Base-by-base conservation (phyloP, 2,797 vertebrate genomes). In the Fundulus diaphanus region DNA sequence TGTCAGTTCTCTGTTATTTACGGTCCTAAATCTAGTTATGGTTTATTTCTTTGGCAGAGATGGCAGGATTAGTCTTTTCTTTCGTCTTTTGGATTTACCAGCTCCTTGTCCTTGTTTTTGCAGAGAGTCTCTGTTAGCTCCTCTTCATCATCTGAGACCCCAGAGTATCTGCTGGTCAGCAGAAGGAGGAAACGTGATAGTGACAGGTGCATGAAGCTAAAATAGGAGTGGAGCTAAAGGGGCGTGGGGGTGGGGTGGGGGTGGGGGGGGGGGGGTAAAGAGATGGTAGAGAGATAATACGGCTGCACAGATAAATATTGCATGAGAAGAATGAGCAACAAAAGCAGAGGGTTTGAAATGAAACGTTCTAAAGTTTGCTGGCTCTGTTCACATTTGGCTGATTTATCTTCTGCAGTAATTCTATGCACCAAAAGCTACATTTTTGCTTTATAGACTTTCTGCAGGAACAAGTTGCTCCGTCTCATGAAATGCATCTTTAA, bases 201-300 rank as follows among this genome's bases (percentile, higher is more conserved):
- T 90, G 94, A 95, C 95, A 96, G 95, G 94, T 96, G 95, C 94
- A 91, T 85, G 81, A 83, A 77, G 92, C 90, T 80, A 93, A 95
- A 96, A 95, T 96, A 95, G 93, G 83, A 90, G 72, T 48, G 82
- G 83, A 82, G 88, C 46, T 66, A 80, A 75, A 68, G 88, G 80
- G 84, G 82, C n/a, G n/a, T n/a, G 74, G 85, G 87, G 80, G 73
- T 72, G 76, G 61, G 1, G 75, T n/a, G 74, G 85, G 87, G 80
- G 73, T 72, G 76, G 61, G 1, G 75, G 88, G 85, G 56, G 56
- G 79, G 27, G 84, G 72, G 72, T 68, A 61, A 68, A 27, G 76
- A 79, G 65, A 68, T 66, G 75, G 82, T 74, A 79, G 51, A 67
- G 54, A 68, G 80, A 84, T 65, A 70, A 87, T 42, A 72, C 56